A percentile compares a stretch with the other conserved stretches of the same genome.
Evolutionary conservation across 1,140 invertebrate genomes (phyloP).

Genomic region (Drosophila albomicans): DNA sequence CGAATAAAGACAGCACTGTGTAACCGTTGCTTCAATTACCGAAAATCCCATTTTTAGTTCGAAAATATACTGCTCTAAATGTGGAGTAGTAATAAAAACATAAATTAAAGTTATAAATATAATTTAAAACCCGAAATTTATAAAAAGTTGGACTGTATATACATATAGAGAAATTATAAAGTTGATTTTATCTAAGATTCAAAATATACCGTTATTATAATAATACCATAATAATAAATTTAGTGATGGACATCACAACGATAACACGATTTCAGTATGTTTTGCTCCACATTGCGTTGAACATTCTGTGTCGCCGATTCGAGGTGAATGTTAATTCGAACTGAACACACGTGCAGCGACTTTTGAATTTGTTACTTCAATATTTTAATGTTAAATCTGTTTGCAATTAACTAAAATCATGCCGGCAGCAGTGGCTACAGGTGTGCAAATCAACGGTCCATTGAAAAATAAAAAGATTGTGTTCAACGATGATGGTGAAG

Average conservation of each 20-base stretch:
- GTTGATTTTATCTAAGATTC: too few relatives aligned
- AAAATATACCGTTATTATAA: too few relatives aligned
- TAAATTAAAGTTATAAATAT: too few relatives aligned
- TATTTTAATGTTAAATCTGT: conserved; percentile 46
- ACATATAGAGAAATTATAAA: too few relatives aligned
- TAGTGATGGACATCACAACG: too few relatives aligned
- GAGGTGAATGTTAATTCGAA: conserved; percentile 27
- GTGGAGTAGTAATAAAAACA: too few relatives aligned
- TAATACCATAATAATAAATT: too few relatives aligned
- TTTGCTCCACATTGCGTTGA: not conserved
- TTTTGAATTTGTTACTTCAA: not conserved
- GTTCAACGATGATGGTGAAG: conserved; percentile 75
- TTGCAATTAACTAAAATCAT: conserved; percentile 48
- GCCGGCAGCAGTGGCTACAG: conserved; percentile 64
- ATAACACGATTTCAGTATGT: too few relatives aligned
- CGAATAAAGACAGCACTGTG: not conserved
- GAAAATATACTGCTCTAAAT: not conserved
- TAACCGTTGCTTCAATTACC: not conserved
- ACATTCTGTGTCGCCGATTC: conserved; percentile 16
- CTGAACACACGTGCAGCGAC: conserved; percentile 61
- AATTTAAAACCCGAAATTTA: too few relatives aligned
- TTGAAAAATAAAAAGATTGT: conserved; percentile 78
- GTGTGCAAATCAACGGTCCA: conserved; percentile 51
- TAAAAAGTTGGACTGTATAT: too few relatives aligned
- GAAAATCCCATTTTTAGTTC: not conserved